Evolutionary conservation across 2,888 invertebrate genomes (phyloP), one percentile per base, ranked within the genome.

Genomic region (Congeria kusceri): DNA sequence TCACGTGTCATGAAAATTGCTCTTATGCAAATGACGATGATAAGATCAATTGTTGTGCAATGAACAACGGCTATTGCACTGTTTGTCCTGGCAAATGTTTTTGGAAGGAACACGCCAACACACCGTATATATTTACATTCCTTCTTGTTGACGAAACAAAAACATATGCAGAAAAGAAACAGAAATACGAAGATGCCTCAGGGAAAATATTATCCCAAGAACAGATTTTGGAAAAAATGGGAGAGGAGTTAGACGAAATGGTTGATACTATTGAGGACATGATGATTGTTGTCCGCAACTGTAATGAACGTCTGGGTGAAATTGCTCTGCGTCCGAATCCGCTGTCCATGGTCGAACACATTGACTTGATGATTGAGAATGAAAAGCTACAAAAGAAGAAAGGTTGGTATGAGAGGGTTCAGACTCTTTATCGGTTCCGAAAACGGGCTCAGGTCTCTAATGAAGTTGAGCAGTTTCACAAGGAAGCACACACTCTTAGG

Each of bases 341-440:
- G 13, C 53, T 53, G 7, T 23, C 53, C 9, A 53, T 53, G 53
- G 53, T 53, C 7, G 53, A 53, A 20, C 53, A 11, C 25, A 53
- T 53, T 53, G 53, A 53, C 53, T 25, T 53, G 20, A 53, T 53
- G 59, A 82, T 82, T 18, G 62, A 82, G 62, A 56, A 46, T 18
- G 82, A 82, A 59, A 72, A 78, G 27, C 28, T 29, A 15, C 74
- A 78, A 7, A 69, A 64, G 39, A 67, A 72, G 27, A 20, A 44
- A 1, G 75, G 75, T 25, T 75, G 65, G 20, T 39, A 46, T 46
- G 91, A 90, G 20, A 20, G 53, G 25, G 11, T 53, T 53, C 20
- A 53, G 53, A 53, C 53, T 1, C 53, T 53, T 20, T 3, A 53
- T 23, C 2, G 23, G 25, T 53, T 53, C 20, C 53, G 53, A 25